phyloP scores from a whole-genome alignment of 2,113 vertebrate genomes.

The Bungarus multicinctus region DNA sequence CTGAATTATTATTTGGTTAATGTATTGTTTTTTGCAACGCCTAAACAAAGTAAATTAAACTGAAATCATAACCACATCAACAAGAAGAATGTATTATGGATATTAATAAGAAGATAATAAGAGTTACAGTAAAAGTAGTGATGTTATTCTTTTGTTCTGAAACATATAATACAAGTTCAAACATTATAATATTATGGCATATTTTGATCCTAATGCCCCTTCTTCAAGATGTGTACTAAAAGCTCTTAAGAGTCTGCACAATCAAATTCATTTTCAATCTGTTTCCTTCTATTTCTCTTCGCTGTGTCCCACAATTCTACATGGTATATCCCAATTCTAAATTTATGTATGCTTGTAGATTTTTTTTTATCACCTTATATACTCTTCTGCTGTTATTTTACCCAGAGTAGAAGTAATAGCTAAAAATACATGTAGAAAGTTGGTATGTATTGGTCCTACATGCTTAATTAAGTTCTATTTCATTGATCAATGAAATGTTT shows the following conservation, averaged over 20 bases:
- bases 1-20: not conserved
- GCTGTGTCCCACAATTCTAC: not conserved
- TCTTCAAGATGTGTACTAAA: not conserved
- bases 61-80: not conserved
- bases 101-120: not conserved
- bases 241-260: not conserved
- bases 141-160: not conserved
- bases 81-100: not conserved
- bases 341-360: not conserved
- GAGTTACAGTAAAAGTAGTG: not conserved
- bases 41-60: not conserved
- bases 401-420: not conserved
- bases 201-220: too few species aligned
- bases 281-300: not conserved
- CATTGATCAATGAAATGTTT: not conserved
- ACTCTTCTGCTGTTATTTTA: not conserved
- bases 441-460: not conserved
- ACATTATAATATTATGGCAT: not conserved
- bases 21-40: not conserved
- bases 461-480: not conserved
- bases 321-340: not conserved
- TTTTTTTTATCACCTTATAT: not conserved
- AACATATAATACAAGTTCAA: not conserved
- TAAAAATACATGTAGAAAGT: not conserved
- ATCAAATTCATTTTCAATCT: not conserved